These are phyloP conservation scores for Nomada ruficornis DNA, from an alignment of 2,888 invertebrate species.

Conservation along the genomic window DNA sequence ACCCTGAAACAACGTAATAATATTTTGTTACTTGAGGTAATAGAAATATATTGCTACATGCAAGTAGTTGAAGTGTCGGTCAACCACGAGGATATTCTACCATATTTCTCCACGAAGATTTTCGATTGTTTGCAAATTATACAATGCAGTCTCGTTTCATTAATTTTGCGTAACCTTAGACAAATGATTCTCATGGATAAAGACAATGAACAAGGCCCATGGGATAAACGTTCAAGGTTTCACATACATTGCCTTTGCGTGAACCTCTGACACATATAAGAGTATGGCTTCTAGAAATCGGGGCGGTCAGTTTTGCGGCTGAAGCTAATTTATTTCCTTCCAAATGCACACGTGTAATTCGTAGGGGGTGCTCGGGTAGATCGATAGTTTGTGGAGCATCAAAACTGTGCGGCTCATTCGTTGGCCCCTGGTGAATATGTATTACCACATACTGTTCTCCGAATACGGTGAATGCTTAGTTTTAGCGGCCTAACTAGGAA, in stretches of 20 bases:
- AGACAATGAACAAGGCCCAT: slow-evolving; percentile 25
- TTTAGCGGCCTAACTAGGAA: not conserved
- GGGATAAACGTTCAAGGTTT: slow-evolving; percentile 35
- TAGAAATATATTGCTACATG: too few relatives aligned
- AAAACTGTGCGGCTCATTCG: slow-evolving; percentile 8
- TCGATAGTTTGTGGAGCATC: slow-evolving; percentile 11
- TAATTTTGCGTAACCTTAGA: not conserved
- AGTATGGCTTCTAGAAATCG: not conserved
- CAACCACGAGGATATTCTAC: too few relatives aligned
- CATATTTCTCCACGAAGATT: not conserved
- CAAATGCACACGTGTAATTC: not conserved
- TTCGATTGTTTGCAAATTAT: not conserved
- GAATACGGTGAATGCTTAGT: slow-evolving; percentile 59
- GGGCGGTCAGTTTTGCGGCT: not conserved
- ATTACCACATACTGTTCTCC: slow-evolving; percentile 70
- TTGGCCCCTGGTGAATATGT: slow-evolving; percentile 70
- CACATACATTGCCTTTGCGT: slow-evolving; percentile 53
- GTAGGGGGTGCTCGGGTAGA: not conserved
- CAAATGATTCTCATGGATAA: slow-evolving; percentile 41
- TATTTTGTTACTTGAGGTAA: not conserved
- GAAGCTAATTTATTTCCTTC: not conserved
- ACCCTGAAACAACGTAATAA: not conserved
- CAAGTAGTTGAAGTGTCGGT: too few relatives aligned
- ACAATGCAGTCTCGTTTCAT: not conserved
- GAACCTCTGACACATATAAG: slow-evolving; percentile 29